A percentile compares a stretch with the other conserved stretches of the same genome.
These are phyloP conservation scores for Syngnathus acus DNA, from an alignment of 2,797 vertebrate species.

Conservation along the genomic window DNA sequence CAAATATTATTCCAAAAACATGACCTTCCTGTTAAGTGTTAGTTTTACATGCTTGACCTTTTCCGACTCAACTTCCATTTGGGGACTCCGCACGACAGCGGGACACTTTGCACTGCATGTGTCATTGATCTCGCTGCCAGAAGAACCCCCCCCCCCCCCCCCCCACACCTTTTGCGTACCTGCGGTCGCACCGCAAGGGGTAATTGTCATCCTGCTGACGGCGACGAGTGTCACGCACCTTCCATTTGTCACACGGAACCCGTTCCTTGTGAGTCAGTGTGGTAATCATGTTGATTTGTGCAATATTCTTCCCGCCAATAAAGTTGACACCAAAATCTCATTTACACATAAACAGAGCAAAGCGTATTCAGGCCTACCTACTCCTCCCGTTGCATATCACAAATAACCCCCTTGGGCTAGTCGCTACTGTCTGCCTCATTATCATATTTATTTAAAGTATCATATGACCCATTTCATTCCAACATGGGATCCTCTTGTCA, in stretches of 20 bases:
- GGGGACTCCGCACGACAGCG: neutral
- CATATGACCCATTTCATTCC: slow-evolving; percentile 71
- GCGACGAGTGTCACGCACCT: neutral
- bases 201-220: slow-evolving; percentile 1
- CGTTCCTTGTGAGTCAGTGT: neutral
- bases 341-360: neutral
- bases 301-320: no score
- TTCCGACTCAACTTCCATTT: neutral
- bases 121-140: slow-evolving; percentile 37
- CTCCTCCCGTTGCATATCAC: slow-evolving; percentile 43
- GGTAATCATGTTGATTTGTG: neutral
- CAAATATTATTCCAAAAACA: neutral
- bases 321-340: neutral
- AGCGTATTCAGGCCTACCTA: slow-evolving; percentile 7
- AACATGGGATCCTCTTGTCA: slow-evolving; percentile 53
- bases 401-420: slow-evolving; percentile 59
- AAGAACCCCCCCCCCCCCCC: no score
- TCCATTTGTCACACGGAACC: neutral
- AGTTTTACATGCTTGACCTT: neutral
- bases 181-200: neutral
- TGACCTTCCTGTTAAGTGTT: neutral
- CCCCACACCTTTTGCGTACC: no score
- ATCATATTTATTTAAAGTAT: slow-evolving; percentile 78
- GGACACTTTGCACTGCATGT: neutral
- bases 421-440: slow-evolving; percentile 62